Evolutionary conservation across 1,140 invertebrate species (phyloP).

Genomic region (Drosophila sp.): DNA sequence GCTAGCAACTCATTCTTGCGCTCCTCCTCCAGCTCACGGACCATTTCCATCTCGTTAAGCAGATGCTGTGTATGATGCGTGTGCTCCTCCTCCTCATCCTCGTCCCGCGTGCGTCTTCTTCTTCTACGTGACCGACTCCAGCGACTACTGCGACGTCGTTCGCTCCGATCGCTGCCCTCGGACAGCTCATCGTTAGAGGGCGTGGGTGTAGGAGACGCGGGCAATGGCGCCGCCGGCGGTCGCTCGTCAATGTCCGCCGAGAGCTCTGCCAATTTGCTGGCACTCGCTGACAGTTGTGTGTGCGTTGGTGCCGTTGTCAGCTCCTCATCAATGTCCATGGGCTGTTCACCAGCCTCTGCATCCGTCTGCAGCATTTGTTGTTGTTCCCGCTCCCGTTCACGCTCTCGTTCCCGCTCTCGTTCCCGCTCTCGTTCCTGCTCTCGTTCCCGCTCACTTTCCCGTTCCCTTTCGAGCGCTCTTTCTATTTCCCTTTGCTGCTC

Average conservation of each 20-base stretch:
- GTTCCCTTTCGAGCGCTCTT: too few species aligned
- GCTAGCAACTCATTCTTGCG: constrained; percentile 76
- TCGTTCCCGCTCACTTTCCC: background rate
- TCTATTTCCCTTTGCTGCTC: constrained; percentile 1
- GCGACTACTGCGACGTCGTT: constrained; percentile 52
- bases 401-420: constrained; percentile 5
- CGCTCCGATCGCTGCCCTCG: constrained; percentile 52
- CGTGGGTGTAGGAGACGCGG: constrained; percentile 74
- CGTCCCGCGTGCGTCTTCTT: constrained; percentile 50
- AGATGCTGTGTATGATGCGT: constrained; percentile 80
- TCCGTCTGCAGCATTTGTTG: constrained; percentile 2
- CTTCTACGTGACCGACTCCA: constrained; percentile 54
- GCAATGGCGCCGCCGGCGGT: constrained; percentile 75
- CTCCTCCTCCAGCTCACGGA: constrained; percentile 74
- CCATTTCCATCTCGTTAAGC: constrained; percentile 78
- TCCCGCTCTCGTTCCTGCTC: background rate
- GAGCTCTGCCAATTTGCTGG: constrained; percentile 66
- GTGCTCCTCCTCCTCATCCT: constrained; percentile 67
- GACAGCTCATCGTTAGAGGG: constrained; percentile 68
- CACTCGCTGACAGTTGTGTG: constrained; percentile 64
- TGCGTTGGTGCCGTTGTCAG: constrained; percentile 76
- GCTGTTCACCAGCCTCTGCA: constrained; percentile 68
- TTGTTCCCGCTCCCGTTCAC: constrained; percentile 4
- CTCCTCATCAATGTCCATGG: constrained; percentile 82
- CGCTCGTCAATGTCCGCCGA: constrained; percentile 72